These are phyloP conservation scores for Neotragus moschatus DNA, from an alignment of 2,113 vertebrate species.

Conservation along the genomic window DNA sequence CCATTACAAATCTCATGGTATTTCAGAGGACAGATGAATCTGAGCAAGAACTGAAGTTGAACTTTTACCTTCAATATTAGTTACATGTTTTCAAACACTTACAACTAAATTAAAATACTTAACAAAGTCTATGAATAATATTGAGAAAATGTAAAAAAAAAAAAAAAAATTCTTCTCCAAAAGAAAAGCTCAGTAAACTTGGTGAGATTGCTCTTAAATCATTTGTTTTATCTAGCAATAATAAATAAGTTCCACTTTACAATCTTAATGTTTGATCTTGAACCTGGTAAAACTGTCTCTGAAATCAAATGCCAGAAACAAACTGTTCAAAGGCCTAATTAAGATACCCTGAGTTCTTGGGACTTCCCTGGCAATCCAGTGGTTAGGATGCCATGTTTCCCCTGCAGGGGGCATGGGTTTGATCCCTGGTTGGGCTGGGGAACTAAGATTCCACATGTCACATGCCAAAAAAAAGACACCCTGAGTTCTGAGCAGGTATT, in stretches of 20 bases:
- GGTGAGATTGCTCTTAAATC: not conserved
- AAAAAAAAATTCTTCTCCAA: not conserved
- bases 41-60: not conserved
- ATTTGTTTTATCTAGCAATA: not conserved
- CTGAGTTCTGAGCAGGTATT: not conserved
- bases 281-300: constrained; percentile 49
- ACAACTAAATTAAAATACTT: not conserved
- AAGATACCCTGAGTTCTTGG: not conserved
- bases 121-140: not conserved
- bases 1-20: not conserved
- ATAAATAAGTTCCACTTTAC: constrained; percentile 12
- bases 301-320: constrained; percentile 58
- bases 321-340: constrained; percentile 20
- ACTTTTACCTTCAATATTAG: not conserved
- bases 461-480: not conserved
- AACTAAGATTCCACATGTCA: not conserved
- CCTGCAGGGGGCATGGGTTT: not conserved
- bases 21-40: not conserved
- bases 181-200: not conserved
- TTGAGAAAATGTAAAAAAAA: not conserved
- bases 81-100: constrained; percentile 20
- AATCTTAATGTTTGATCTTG: constrained; percentile 28
- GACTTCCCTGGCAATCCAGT: not conserved
- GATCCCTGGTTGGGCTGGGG: not conserved
- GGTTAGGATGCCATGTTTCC: not conserved